phyloP scores from a whole-genome alignment of 35 echinoderm and acorn worm species.

The Ophioderma brevispina region DNA sequence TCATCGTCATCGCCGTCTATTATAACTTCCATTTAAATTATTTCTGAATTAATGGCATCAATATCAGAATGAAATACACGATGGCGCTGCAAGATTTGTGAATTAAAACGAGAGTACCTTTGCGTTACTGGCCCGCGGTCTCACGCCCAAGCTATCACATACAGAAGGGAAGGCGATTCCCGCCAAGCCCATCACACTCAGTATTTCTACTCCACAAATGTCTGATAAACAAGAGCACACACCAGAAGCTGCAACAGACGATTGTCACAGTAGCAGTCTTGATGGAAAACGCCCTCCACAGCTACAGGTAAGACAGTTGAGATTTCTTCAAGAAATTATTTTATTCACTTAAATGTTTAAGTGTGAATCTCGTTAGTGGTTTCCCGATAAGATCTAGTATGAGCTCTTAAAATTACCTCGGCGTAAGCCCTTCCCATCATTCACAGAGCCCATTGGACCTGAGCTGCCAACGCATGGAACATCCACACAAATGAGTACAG shows the following conservation, averaged over 20 bases:
- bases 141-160: background rate
- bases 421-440: no score
- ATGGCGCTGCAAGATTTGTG: slow-evolving; percentile 41
- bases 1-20: no score
- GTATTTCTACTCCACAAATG: background rate
- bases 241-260: background rate
- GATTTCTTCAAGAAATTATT: no score
- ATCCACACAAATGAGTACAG: no score
- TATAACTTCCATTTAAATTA: no score
- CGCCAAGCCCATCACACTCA: background rate
- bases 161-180: background rate
- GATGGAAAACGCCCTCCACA: slow-evolving; percentile 1
- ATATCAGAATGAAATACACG: slow-evolving; percentile 11
- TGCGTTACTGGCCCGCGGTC: slow-evolving; percentile 32
- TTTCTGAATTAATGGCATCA: background rate
- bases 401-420: no score
- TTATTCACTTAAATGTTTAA: no score
- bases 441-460: no score
- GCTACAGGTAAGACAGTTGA: no score
- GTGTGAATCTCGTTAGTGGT: no score
- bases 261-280: background rate
- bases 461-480: no score
- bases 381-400: no score
- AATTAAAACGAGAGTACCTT: slow-evolving; percentile 34
- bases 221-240: background rate